Evolutionary conservation across 2,888 invertebrate genomes (phyloP).

Genomic region (Charanyca ferruginea): DNA sequence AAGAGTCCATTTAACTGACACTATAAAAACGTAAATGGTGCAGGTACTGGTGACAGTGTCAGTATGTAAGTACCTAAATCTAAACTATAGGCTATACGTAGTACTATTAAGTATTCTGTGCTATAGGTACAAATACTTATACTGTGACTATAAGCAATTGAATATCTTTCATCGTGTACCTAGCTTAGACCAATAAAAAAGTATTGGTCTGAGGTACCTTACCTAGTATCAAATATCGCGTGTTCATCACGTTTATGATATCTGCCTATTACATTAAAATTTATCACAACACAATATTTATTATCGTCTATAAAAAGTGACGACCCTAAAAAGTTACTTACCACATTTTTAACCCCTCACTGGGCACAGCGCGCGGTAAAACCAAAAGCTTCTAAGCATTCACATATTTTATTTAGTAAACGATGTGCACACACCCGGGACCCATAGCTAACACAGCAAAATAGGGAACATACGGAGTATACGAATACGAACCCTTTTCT

Average conservation of each 20-base stretch:
- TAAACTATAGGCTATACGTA: too few species aligned
- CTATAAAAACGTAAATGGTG: constrained; percentile 54
- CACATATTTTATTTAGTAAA: constrained; percentile 86
- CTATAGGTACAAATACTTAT: too few species aligned
- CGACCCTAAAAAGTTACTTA: constrained; percentile 56
- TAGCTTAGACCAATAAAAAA: too few species aligned
- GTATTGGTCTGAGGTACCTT: too few species aligned
- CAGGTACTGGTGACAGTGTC: background rate
- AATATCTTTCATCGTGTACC: too few species aligned
- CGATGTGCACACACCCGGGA: constrained; percentile 75
- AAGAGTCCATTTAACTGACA: constrained; percentile 64
- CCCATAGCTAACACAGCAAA: constrained; percentile 74
- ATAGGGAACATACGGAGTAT: constrained; percentile 73
- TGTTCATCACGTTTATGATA: too few species aligned
- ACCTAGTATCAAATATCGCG: too few species aligned
- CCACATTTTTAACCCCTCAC: constrained; percentile 81
- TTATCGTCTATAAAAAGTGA: constrained; percentile 34
- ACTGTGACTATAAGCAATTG: too few species aligned
- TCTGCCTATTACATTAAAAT: constrained; percentile 32
- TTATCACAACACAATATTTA: constrained; percentile 1
- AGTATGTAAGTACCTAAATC: background rate
- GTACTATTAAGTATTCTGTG: too few species aligned
- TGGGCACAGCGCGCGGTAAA: constrained; percentile 68
- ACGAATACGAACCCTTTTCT: constrained; percentile 73
- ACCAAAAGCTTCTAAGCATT: constrained; percentile 72